Percentiles rank a stretch among this genome's conserved stretches.
These are phyloP conservation scores for Sericinus montela DNA, from an alignment of 2,888 invertebrate species.

Conservation along the genomic window DNA sequence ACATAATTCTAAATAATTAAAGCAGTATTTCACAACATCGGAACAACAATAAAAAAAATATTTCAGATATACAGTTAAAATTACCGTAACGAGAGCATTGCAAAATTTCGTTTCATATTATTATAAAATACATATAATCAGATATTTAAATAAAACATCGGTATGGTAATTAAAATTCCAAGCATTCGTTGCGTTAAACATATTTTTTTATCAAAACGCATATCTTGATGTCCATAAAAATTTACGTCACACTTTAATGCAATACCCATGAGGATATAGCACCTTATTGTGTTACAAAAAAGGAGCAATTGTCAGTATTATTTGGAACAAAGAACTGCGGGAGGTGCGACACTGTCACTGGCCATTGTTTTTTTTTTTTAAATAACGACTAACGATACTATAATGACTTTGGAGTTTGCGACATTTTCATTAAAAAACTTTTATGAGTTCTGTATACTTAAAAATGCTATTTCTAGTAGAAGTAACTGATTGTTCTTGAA, in stretches of 20 bases:
- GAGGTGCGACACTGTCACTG: slow-evolving; percentile 6
- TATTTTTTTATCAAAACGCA: neutral
- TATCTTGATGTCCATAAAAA: neutral
- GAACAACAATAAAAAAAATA: too few relatives aligned
- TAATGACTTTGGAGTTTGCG: neutral
- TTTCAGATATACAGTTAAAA: too few relatives aligned
- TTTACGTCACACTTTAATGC: slow-evolving; percentile 15
- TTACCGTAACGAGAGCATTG: too few relatives aligned
- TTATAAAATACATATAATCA: neutral
- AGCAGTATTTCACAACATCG: too few relatives aligned
- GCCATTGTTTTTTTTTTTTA: slow-evolving; percentile 1
- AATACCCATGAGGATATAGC: neutral
- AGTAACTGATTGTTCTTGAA: too few relatives aligned
- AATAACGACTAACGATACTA: neutral
- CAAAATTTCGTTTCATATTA: neutral
- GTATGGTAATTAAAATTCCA: neutral
- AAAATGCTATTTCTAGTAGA: too few relatives aligned
- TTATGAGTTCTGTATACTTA: too few relatives aligned
- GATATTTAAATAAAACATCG: neutral
- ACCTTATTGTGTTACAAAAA: slow-evolving; percentile 11
- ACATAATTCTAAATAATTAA: too few relatives aligned
- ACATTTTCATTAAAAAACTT: neutral
- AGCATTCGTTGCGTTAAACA: neutral
- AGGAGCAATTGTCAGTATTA: slow-evolving; percentile 1
- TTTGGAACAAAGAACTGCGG: slow-evolving; percentile 9